These are phyloP conservation scores for Agrilus biguttatus DNA, from an alignment of 2,888 invertebrate genomes.

Conservation along the genomic window DNA sequence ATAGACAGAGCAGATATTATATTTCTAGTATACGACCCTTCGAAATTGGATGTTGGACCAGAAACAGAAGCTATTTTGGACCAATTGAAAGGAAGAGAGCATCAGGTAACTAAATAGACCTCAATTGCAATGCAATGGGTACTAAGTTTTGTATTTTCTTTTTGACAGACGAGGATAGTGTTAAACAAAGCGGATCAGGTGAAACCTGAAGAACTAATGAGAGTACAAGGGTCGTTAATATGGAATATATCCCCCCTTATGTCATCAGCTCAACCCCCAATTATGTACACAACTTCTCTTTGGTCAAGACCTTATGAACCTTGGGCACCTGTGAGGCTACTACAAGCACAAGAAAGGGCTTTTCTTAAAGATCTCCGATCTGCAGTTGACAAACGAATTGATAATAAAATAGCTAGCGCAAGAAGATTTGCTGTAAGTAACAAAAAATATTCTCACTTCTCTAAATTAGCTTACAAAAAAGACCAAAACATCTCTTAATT, in stretches of 20 bases:
- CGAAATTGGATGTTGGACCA: conserved; percentile 87
- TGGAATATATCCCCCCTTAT: conserved; percentile 96
- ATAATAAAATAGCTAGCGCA: conserved; percentile 88
- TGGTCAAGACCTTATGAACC: conserved; percentile 78
- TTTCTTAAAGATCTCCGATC: conserved; percentile 74
- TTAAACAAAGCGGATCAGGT: conserved; percentile 91
- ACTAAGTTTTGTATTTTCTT: conserved; percentile 3
- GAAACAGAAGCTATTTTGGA: conserved; percentile 91
- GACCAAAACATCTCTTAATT: no score
- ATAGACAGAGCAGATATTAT: conserved; percentile 92
- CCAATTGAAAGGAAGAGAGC: conserved; percentile 85
- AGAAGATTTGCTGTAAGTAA: conserved; percentile 81
- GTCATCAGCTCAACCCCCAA: conserved; percentile 86
- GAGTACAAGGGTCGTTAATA: conserved; percentile 84
- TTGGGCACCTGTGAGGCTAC: conserved; percentile 65
- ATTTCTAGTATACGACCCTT: conserved; percentile 88
- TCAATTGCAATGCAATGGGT: neutral
- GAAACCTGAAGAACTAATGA: conserved; percentile 81
- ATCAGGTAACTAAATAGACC: conserved; percentile 44
- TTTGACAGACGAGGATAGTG: conserved; percentile 67
- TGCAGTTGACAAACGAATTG: conserved; percentile 77
- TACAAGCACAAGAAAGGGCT: conserved; percentile 79
- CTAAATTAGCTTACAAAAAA: no score
- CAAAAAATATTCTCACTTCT: neutral
- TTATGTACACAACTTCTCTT: conserved; percentile 78